Conservation (phyloP, 2,113 vertebrate species). For the Lasiurus borealis region DNA sequence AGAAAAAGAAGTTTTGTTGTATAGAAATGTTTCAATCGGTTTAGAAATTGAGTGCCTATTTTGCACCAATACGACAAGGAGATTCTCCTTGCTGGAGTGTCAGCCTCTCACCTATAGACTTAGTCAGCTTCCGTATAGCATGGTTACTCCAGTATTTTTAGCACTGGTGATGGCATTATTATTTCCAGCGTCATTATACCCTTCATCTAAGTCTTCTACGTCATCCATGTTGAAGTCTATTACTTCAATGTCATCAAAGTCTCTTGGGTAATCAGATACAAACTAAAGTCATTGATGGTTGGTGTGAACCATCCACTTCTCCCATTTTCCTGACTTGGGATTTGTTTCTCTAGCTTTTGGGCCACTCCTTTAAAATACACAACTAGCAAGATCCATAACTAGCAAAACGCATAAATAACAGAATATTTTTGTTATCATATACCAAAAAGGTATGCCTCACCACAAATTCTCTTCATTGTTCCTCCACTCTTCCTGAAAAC, state of each 20-base stretch:
- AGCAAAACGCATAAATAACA: background rate
- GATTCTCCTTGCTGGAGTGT: background rate
- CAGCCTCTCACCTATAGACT: background rate
- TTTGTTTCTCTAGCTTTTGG: background rate
- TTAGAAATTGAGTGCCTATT: background rate
- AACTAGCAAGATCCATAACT: background rate
- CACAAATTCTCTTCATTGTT: background rate
- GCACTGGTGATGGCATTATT: background rate
- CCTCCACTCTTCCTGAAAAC: slow-evolving; percentile 1
- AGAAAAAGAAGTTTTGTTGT: background rate
- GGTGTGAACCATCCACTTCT: background rate
- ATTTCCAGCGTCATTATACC: background rate
- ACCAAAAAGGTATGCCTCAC: background rate
- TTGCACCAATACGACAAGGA: background rate
- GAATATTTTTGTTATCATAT: background rate
- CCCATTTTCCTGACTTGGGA: background rate
- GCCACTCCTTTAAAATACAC: background rate
- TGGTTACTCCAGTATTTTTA: background rate
- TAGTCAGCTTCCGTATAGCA: background rate
- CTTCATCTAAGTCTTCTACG: too few species aligned
- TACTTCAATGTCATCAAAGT: background rate
- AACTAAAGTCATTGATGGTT: background rate
- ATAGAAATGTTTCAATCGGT: background rate
- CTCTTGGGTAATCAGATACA: background rate
- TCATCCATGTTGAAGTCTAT: too few species aligned